Conservation (phyloP, 1,140 invertebrate genomes). For the Homarus americanus region DNA sequence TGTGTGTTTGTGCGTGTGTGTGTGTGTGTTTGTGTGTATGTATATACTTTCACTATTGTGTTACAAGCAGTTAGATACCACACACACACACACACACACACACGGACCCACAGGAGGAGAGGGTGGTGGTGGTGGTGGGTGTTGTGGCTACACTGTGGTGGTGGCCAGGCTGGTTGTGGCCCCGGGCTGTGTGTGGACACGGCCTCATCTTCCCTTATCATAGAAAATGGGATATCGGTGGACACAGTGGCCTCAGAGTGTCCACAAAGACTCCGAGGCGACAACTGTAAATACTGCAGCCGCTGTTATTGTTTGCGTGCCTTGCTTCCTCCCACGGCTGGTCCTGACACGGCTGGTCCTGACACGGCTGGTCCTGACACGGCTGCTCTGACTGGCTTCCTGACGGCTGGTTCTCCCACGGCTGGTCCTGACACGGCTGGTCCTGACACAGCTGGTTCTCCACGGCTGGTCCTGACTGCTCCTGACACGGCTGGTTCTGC, state of each 20-base stretch:
- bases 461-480: no score
- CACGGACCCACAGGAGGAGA: neutral
- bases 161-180: neutral
- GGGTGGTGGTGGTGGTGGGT: neutral
- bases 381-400: no score
- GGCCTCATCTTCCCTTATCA: constrained; percentile 47
- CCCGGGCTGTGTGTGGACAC: constrained; percentile 48
- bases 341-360: no score
- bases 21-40: neutral
- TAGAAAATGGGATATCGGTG: constrained; percentile 62
- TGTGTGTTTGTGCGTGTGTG: neutral
- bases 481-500: no score
- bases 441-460: no score
- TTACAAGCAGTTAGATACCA: no score
- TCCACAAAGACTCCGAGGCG: constrained; percentile 18
- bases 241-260: constrained; percentile 16
- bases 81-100: neutral
- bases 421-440: no score
- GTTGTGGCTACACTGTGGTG: constrained; percentile 31
- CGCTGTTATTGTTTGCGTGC: constrained; percentile 32
- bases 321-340: no score
- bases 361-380: no score
- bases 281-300: constrained; percentile 16
- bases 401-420: no score
- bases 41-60: neutral